phyloP scores from a whole-genome alignment of 2,888 invertebrate species.

The Xestia c-nigrum region DNA sequence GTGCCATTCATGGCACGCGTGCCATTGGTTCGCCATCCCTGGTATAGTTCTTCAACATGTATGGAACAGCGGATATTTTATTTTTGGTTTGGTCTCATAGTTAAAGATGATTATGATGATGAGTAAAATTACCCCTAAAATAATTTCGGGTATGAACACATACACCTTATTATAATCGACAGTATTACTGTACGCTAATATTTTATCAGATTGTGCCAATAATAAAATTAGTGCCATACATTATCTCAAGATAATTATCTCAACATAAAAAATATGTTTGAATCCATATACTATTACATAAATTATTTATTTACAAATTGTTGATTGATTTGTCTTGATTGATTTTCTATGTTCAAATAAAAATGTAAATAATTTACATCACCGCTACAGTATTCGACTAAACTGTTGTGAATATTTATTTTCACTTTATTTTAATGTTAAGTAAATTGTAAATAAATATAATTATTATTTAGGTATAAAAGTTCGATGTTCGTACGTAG shows the following conservation, averaged over 20 bases:
- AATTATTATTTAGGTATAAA: constrained; percentile 44
- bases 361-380: constrained; percentile 62
- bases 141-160: too few species aligned
- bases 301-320: background rate
- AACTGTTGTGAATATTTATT: constrained; percentile 79
- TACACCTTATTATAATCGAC: background rate
- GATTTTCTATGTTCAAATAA: background rate
- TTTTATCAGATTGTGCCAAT: constrained; percentile 60
- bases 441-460: constrained; percentile 70
- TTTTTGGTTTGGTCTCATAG: too few species aligned
- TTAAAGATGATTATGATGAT: too few species aligned
- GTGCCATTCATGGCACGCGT: too few species aligned
- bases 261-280: background rate
- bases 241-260: background rate
- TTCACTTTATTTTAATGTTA: constrained; percentile 58
- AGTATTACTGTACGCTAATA: constrained; percentile 13
- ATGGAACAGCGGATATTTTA: too few species aligned
- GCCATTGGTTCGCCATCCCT: too few species aligned
- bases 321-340: constrained; percentile 1
- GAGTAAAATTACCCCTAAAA: too few species aligned
- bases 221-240: constrained; percentile 68
- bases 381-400: constrained; percentile 85
- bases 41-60: too few species aligned
- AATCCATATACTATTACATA: background rate
- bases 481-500: constrained; percentile 75